These are phyloP conservation scores for Phasia obesa DNA, from an alignment of 2,888 invertebrate genomes.

Conservation along the genomic window DNA sequence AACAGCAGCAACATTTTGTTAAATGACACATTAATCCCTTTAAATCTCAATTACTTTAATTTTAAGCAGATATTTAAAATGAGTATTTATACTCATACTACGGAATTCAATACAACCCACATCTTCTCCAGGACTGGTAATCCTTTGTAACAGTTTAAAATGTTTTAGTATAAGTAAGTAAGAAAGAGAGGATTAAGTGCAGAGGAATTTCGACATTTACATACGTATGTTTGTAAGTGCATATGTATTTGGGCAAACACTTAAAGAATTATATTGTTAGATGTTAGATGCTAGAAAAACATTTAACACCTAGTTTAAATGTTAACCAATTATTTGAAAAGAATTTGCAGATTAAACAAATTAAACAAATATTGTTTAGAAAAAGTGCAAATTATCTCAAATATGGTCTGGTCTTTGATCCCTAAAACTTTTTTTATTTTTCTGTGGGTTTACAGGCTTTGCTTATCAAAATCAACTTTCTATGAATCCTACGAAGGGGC, in stretches of 20 bases:
- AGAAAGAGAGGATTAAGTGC: slow-evolving; percentile 24
- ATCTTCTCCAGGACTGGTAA: too few species aligned
- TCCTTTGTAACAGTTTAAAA: slow-evolving; percentile 24
- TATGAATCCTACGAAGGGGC: too few species aligned
- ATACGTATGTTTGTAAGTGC: background rate
- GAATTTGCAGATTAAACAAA: too few species aligned
- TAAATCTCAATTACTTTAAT: slow-evolving; percentile 72
- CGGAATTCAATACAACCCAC: slow-evolving; percentile 1
- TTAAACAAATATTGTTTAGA: too few species aligned
- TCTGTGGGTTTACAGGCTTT: too few species aligned
- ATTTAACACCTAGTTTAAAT: too few species aligned
- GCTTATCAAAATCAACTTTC: too few species aligned
- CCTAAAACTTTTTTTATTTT: too few species aligned
- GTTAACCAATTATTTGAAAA: too few species aligned
- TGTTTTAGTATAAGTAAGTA: slow-evolving; percentile 51
- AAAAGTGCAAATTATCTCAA: too few species aligned
- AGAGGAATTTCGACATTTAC: slow-evolving; percentile 28
- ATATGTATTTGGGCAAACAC: slow-evolving; percentile 12
- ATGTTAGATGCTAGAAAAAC: too few species aligned
- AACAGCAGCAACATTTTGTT: slow-evolving; percentile 55
- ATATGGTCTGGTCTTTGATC: too few species aligned
- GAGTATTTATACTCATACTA: slow-evolving; percentile 41
- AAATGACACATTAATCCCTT: slow-evolving; percentile 72
- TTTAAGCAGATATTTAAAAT: slow-evolving; percentile 63
- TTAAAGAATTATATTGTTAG: slow-evolving; percentile 17